phyloP scores from a whole-genome alignment of 2,797 vertebrate species.

The Microctenopoma steveboyesi region DNA sequence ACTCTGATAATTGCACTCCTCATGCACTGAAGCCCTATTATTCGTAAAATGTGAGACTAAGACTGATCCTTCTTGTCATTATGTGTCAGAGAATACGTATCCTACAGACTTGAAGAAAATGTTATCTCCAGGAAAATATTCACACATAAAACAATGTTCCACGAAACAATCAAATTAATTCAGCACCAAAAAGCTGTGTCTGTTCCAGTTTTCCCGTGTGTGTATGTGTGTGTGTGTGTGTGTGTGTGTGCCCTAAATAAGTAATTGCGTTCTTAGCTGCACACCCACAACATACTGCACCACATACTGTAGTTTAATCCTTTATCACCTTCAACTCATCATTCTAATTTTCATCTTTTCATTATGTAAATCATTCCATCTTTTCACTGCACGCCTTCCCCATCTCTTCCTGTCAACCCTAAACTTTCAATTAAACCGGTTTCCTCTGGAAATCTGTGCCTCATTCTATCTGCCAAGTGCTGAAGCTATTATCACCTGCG shows the following conservation, averaged over 20 bases:
- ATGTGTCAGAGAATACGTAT: neutral
- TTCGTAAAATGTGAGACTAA: neutral
- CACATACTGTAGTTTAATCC: slow-evolving; percentile 39
- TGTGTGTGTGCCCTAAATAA: slow-evolving; percentile 61
- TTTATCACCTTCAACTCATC: slow-evolving; percentile 18
- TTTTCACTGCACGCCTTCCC: slow-evolving; percentile 22
- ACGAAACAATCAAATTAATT: slow-evolving; percentile 45
- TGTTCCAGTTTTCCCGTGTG: slow-evolving; percentile 32
- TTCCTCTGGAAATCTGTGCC: slow-evolving; percentile 26
- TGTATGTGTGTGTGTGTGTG: slow-evolving; percentile 5
- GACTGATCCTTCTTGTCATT: slow-evolving; percentile 31
- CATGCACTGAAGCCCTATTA: slow-evolving; percentile 8
- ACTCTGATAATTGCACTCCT: slow-evolving; percentile 31
- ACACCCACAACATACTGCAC: slow-evolving; percentile 25
- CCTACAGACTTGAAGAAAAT: slow-evolving; percentile 15
- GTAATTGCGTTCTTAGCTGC: slow-evolving; percentile 45
- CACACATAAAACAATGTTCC: slow-evolving; percentile 50
- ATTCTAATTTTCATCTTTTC: slow-evolving; percentile 36
- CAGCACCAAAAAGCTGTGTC: slow-evolving; percentile 35
- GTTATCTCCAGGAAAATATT: slow-evolving; percentile 43
- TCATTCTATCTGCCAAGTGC: slow-evolving; percentile 41
- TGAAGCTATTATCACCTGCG: slow-evolving; percentile 30
- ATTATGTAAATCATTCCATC: slow-evolving; percentile 51
- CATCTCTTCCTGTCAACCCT: slow-evolving; percentile 21
- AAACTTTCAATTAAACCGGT: slow-evolving; percentile 37